Conservation (phyloP, 2,888 invertebrate genomes). For the Steinernema scapterisci region DNA sequence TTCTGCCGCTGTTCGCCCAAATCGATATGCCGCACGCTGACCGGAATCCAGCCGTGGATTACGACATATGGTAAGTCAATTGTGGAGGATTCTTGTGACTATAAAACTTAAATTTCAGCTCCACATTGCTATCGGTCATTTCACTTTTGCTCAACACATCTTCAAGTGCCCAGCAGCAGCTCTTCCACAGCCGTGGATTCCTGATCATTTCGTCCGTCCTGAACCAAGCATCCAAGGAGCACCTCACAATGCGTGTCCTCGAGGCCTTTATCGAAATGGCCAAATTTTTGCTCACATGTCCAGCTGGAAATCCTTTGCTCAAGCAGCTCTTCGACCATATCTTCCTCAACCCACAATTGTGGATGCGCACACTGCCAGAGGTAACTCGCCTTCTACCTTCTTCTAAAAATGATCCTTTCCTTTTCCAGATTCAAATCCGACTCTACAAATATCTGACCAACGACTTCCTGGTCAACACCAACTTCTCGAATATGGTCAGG, state of each 20-base stretch:
- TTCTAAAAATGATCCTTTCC: conserved; percentile 1
- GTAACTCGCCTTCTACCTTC: background rate
- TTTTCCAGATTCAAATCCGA: conserved; percentile 44
- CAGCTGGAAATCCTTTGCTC: conserved; percentile 67
- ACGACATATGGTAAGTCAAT: conserved; percentile 69
- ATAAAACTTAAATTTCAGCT: conserved; percentile 74
- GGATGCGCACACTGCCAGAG: conserved; percentile 82
- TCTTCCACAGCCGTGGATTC: conserved; percentile 97
- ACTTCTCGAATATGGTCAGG: conserved; percentile 74
- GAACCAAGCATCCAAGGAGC: conserved; percentile 53
- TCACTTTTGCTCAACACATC: conserved; percentile 96
- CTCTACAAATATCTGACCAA: conserved; percentile 96
- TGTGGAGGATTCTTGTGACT: too few relatives aligned
- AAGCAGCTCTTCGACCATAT: conserved; percentile 96
- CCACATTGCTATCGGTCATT: conserved; percentile 92
- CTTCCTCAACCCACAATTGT: conserved; percentile 96
- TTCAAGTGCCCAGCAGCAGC: conserved; percentile 96
- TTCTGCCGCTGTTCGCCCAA: conserved; percentile 96
- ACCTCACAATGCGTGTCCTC: conserved; percentile 60
- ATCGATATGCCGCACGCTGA: conserved; percentile 79
- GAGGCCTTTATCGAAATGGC: conserved; percentile 67
- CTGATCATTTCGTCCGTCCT: conserved; percentile 83
- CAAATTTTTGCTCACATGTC: conserved; percentile 61
- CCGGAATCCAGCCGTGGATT: conserved; percentile 67
- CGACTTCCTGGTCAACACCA: conserved; percentile 96